Evolutionary conservation across 2,888 invertebrate species (phyloP).

Genomic region (Caradrina kadenii): DNA sequence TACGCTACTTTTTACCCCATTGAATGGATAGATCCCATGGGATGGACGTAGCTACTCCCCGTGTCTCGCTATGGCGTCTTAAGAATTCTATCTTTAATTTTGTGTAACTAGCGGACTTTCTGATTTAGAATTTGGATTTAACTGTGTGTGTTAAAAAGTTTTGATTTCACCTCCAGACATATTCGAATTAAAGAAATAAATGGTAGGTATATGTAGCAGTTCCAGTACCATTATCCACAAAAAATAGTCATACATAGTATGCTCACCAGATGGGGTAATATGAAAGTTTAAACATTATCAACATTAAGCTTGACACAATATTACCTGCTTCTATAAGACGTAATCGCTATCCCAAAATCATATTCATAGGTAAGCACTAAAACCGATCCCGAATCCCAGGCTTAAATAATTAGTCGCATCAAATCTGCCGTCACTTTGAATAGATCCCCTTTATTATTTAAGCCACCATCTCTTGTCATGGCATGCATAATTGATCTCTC

Average conservation of each 20-base stretch:
- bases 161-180: background rate
- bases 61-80: conserved; percentile 15
- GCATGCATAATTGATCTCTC: conserved; percentile 80
- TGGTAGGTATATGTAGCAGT: too few species aligned
- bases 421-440: conserved; percentile 65
- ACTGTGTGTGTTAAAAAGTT: background rate
- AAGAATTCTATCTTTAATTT: conserved; percentile 30
- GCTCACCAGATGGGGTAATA: too few species aligned
- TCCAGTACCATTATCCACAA: too few species aligned
- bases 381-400: conserved; percentile 47
- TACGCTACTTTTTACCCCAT: conserved; percentile 42
- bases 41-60: conserved; percentile 23
- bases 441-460: conserved; percentile 74
- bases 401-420: conserved; percentile 69
- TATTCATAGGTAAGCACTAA: conserved; percentile 5
- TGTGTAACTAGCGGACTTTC: background rate
- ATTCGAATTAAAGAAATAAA: background rate
- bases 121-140: background rate
- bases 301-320: background rate
- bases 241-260: too few species aligned
- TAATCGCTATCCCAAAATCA: background rate
- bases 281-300: too few species aligned
- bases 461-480: conserved; percentile 72
- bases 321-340: background rate
- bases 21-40: conserved; percentile 52